Percentiles rank a stretch among this genome's conserved stretches.
phyloP scores from a whole-genome alignment of 1,140 invertebrate genomes.

The Pogonomyrmex barbatus region DNA sequence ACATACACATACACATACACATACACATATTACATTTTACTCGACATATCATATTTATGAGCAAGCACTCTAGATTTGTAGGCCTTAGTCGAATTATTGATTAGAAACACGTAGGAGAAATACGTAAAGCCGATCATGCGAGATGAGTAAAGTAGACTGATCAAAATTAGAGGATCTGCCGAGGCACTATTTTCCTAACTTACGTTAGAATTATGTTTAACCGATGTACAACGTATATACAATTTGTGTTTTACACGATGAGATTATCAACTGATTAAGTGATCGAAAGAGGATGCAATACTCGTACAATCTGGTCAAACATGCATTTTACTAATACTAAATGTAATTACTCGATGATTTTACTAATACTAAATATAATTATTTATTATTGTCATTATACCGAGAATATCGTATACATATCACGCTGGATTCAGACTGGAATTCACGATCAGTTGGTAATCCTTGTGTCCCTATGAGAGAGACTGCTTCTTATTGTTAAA shows the following conservation, averaged over 20 bases:
- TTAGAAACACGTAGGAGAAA: constrained; percentile 44
- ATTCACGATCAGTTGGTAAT: constrained; percentile 68
- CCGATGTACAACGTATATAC: constrained; percentile 35
- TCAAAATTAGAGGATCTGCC: constrained; percentile 26
- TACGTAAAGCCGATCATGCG: constrained; percentile 32
- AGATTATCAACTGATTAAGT: constrained; percentile 69
- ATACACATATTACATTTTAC: constrained; percentile 72
- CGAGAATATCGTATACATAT: constrained; percentile 19
- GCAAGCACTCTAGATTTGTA: constrained; percentile 74
- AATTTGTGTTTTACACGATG: constrained; percentile 54
- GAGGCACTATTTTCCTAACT: constrained; percentile 48
- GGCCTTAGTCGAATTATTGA: constrained; percentile 69
- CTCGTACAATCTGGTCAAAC: constrained; percentile 5
- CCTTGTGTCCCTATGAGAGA: constrained; percentile 48
- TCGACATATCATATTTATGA: constrained; percentile 79
- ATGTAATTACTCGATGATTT: constrained; percentile 6
- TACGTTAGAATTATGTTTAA: constrained; percentile 41
- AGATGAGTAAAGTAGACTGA: constrained; percentile 47
- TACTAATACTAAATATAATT: constrained; percentile 42
- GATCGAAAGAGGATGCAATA: constrained; percentile 32
- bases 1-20: background rate
- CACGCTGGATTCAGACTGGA: constrained; percentile 30
- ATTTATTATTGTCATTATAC: background rate
- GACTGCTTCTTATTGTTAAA: constrained; percentile 67
- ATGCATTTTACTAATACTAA: constrained; percentile 33